Conservation (phyloP, 2,888 invertebrate species). For the Drosophila nr. fundita region DNA sequence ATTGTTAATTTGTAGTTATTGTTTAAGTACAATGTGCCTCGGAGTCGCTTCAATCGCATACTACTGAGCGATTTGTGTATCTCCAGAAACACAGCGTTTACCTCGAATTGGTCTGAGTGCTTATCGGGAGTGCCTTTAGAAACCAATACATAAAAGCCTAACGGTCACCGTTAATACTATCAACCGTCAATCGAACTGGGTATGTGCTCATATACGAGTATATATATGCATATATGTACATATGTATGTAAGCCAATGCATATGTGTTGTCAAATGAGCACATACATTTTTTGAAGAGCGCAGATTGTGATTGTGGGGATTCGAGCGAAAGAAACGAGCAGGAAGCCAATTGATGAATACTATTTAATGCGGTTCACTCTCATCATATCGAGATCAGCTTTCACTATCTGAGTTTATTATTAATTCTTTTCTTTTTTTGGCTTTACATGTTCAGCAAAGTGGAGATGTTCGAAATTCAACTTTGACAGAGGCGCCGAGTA, state of each 20-base stretch:
- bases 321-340: constrained; percentile 15
- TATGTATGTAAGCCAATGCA: background rate
- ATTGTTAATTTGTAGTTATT: background rate
- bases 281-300: constrained; percentile 20
- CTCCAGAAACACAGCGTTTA: constrained; percentile 44
- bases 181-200: constrained; percentile 43
- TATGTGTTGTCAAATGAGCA: background rate
- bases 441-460: background rate
- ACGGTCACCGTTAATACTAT: constrained; percentile 35
- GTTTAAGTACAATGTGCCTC: constrained; percentile 43
- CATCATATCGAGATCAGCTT: background rate
- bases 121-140: constrained; percentile 52
- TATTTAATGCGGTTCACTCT: background rate
- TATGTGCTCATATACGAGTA: background rate
- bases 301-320: background rate
- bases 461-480: background rate
- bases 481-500: background rate
- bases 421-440: background rate
- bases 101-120: constrained; percentile 54
- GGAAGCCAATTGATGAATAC: constrained; percentile 3
- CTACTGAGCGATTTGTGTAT: constrained; percentile 62
- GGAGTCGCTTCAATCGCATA: constrained; percentile 66
- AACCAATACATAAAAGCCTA: constrained; percentile 37
- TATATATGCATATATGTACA: background rate
- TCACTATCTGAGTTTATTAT: no score